Base-by-base conservation (phyloP, 2,113 vertebrate species). In the Rousettus leschenaultii region DNA sequence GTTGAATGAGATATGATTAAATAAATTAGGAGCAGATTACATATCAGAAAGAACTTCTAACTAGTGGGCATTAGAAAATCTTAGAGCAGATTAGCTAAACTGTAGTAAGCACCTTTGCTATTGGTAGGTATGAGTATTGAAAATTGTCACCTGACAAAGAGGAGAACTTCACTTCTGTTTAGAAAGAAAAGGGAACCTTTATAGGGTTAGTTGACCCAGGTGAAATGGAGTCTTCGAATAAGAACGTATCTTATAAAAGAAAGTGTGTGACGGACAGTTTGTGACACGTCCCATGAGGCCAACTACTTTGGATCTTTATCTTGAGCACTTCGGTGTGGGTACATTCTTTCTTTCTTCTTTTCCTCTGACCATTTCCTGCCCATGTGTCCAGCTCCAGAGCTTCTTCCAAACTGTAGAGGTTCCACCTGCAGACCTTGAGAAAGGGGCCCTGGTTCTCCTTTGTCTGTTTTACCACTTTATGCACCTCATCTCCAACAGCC, bases 391-490 rank as follows among this genome's bases (percentile, higher is more conserved):
- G 66, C 74, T 75, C 87, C 70, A 38, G 65, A 92, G 59, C 21
- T 35, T 66, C 55, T 95, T 95, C 71, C 33, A 57, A 22, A 35
- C 6, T 4, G 51, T 35, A 74, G 66, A 84, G 30, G 19, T 86
- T 73, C 87, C 84, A 71, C 26, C 68, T 83, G 21, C 28, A 55
- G 79, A 55, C 43, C 90, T 97, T 96, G 92, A 86, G 95, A 97
- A 88, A 92, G 65, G 70, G 66, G 35, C 94, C 68, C 94, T 91
- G n/a, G 63, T 87, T 98, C 96, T 98, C 95, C 95, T 95, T 97
- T 93, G 78, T 96, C 95, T 95, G 92, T 97, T 98, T 98, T 95
- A 98, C 96, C 98, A 98, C 96, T 89, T 87, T 96, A 96, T 96
- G 96, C 93, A 26, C 65, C 83, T 95, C 74, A 91, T 96, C 96